A percentile compares a stretch with the other conserved stretches of the same genome.
These are phyloP conservation scores for Gobio gobio DNA, from an alignment of 2,113 vertebrate genomes.

Conservation along the genomic window DNA sequence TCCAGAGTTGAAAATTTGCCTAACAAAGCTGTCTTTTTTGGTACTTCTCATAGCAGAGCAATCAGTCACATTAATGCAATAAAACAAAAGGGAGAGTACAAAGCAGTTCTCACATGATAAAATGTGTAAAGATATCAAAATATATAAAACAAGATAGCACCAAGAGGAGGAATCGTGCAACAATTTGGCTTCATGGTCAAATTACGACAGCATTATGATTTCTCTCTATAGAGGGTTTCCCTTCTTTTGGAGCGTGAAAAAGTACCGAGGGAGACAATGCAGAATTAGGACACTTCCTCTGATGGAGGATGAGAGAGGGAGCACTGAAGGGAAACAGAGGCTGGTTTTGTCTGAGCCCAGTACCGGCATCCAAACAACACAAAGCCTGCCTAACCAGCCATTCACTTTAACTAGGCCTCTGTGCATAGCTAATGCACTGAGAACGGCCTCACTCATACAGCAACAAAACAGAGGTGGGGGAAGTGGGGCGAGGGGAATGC, in stretches of 20 bases:
- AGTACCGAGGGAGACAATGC: conserved; percentile 26
- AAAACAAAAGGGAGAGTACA: not conserved
- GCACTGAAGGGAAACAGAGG: conserved; percentile 58
- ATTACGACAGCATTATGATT: conserved; percentile 31
- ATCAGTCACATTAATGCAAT: conserved; percentile 38
- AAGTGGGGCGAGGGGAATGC: not conserved
- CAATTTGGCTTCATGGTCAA: conserved; percentile 5
- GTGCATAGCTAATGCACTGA: conserved; percentile 72
- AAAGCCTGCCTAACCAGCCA: conserved; percentile 71
- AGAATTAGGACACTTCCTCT: conserved; percentile 50
- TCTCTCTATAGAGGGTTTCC: conserved; percentile 31
- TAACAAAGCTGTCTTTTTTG: not conserved
- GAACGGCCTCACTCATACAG: not conserved
- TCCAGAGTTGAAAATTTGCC: conserved; percentile 7
- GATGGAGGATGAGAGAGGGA: conserved; percentile 33
- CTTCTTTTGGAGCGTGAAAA: conserved; percentile 26
- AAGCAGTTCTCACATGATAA: not conserved
- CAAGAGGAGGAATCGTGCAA: not conserved
- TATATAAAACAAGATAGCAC: not conserved
- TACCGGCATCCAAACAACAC: conserved; percentile 65
- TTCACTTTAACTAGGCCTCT: conserved; percentile 59
- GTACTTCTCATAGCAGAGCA: conserved; percentile 24
- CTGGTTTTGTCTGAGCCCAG: conserved; percentile 65
- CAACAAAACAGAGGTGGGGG: not conserved
- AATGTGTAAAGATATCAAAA: not conserved